Evolutionary conservation across 2,797 vertebrate species (phyloP), one percentile per base, ranked within the genome.

Genomic region (Staurois parvus): DNA sequence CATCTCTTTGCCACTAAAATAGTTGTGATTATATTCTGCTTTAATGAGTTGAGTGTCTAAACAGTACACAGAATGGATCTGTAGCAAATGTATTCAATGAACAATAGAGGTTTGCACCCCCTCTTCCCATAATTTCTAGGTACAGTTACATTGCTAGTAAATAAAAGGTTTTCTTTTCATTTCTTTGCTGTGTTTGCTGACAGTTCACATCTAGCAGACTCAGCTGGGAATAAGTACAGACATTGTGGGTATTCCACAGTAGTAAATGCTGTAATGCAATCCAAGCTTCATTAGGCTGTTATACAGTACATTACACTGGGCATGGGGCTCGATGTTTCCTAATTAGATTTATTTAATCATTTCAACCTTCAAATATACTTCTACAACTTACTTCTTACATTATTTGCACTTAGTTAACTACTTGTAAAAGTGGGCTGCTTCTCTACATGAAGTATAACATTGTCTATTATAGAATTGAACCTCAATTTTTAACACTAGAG

Each of bases 221-320:
- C 64, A 66, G 21, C 24, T 10, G 67, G 79, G 66, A 80, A 56
- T 80, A 19, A 80, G 32, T 56, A 42, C 42, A 72, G 79, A 37
- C 30, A 69, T 59, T 70, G 29, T 72, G 79, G 78, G 78, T 13
- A 70, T 70, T 70, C 78, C 69, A 68, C 24, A 34, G 29, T 69
- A 70, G 68, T 70, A 80, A 70, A 52, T 52, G 78, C 42, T 70
- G 78, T 80, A 80, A 80, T 80, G 67, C 69, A 72, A 70, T 80
- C 67, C 48, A 34, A 34, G 79, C 19, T 72, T 80, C 79, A 72
- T 80, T 80, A 80, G 21, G 37, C 68, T 72, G 30, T 28, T 72
- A 48, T 56, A 59, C 79, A 37, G 67, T 72, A 72, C 45, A 80
- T 72, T 80, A 56, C 42, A 56, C 32, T 26, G 29, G 68, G 42